phyloP scores from a whole-genome alignment of 2,797 vertebrate species.

The Bradypodion pumilum region DNA sequence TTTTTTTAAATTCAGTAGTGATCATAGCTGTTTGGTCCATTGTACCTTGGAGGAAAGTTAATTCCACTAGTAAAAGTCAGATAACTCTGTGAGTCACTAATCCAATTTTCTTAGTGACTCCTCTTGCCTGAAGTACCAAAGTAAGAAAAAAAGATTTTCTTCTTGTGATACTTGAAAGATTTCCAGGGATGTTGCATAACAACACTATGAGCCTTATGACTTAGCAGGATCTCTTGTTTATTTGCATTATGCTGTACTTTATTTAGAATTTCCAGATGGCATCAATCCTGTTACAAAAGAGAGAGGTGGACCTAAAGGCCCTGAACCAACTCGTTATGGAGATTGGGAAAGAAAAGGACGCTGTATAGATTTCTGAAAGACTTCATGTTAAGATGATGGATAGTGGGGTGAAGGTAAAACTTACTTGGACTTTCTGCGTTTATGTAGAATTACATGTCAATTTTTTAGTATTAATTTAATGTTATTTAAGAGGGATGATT shows the following conservation, averaged over 20 bases:
- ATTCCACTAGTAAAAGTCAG: neutral
- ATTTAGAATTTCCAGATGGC: constrained; percentile 86
- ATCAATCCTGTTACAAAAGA: constrained; percentile 94
- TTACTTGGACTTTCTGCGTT: constrained; percentile 2
- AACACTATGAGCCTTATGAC: neutral
- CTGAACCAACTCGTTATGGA: constrained; percentile 95
- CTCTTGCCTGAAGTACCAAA: neutral
- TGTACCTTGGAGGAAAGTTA: neutral
- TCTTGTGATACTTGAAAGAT: too few relatives aligned
- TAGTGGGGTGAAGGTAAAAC: constrained; percentile 15
- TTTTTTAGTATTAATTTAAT: constrained; percentile 9
- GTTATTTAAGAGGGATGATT: neutral
- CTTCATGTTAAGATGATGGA: constrained; percentile 4
- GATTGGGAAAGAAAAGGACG: constrained; percentile 98
- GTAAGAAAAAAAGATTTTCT: too few relatives aligned
- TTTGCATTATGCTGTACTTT: constrained; percentile 36
- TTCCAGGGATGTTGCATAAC: neutral
- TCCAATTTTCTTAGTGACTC: neutral
- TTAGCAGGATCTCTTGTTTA: neutral
- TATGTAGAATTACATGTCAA: constrained; percentile 7
- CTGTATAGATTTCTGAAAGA: constrained; percentile 91
- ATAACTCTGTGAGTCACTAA: neutral
- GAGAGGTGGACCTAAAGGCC: constrained; percentile 91
- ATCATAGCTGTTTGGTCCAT: neutral
- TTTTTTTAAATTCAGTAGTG: neutral